Evolutionary conservation across 2,113 vertebrate species (phyloP), one percentile per base, ranked within the genome.

Genomic region (Sturnira hondurensis): DNA sequence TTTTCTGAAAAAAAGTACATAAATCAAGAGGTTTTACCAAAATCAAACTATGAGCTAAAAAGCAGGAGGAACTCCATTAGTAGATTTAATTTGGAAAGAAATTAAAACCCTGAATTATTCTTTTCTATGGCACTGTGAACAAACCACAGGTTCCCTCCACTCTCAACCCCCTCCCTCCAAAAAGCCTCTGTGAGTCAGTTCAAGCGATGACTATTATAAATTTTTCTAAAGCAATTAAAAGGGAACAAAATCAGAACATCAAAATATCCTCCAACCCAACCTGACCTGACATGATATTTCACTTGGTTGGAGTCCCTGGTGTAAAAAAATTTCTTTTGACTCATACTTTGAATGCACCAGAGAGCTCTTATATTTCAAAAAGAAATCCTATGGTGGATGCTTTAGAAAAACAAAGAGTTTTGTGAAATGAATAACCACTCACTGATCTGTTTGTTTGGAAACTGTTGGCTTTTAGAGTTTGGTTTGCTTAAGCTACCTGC

Each of bases 221-320:
- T 94, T 96, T 94, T 84, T 92, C 80, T 96, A 85, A 91, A 89
- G 87, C 71, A 92, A 92, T 47, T 89, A 85, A 92, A 96, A 93
- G 54, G 67, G 90, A 95, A 97, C 52, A 95, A 97, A 97, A 95
- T 80, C 86, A 93, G 93, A 94, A 89, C 52, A 87, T 94, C 65
- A 92, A 96, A 95, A 95, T 89, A 73, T 24, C 81, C 85, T 98
- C 96, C 95, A 97, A 95, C 70, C 86, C 96, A 96, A 63, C 54
- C 84, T 95, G 92, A 98, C 87, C 81, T 2, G 12, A 93, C 77
- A 82, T 95, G 92, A 82, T 95, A 97, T 97, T 98, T 97, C 84
- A 92, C 81, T 97, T 97, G 92, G 95, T 95, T 92, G 89, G 88
- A 97, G 33, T 94, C 56, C 70, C 52, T 94, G 28, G 31, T 85